Conservation (phyloP, 2,113 vertebrate species). For the Oriolus oriolus region DNA sequence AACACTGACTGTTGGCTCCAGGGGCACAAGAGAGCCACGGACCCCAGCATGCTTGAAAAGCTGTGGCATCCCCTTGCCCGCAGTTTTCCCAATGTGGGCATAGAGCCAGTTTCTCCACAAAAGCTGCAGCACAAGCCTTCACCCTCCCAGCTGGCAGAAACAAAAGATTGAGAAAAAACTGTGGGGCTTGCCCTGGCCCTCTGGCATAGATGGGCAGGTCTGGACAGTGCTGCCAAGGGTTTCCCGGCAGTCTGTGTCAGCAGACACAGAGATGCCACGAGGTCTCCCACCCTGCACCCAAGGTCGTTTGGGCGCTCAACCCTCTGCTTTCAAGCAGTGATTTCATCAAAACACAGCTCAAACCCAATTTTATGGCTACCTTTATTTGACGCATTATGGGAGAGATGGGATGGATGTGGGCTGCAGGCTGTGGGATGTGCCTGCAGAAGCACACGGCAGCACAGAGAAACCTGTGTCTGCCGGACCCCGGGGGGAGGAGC, state of each 20-base stretch:
- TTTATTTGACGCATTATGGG: background rate
- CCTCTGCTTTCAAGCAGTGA: background rate
- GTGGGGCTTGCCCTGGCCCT: background rate
- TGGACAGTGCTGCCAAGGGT: background rate
- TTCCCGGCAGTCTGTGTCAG: background rate
- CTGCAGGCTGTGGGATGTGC: too few relatives aligned
- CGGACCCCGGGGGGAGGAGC: too few relatives aligned
- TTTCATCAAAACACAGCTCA: background rate
- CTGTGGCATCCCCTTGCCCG: background rate
- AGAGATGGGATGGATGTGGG: too few relatives aligned
- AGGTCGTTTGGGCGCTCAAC: background rate
- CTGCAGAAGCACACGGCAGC: too few relatives aligned
- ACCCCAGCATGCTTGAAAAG: background rate
- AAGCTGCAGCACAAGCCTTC: background rate
- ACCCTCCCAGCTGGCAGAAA: background rate
- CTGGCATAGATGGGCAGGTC: background rate
- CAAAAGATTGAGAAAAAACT: background rate
- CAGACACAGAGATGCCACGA: background rate
- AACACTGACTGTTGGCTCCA: background rate
- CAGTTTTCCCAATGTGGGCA: accelerated
- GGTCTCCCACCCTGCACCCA: background rate
- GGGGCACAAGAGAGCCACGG: background rate
- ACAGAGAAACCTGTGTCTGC: too few relatives aligned
- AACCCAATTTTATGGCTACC: background rate
- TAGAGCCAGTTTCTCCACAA: background rate